These are phyloP conservation scores for Strix aluco DNA, from an alignment of 2,113 vertebrate species.

Conservation along the genomic window DNA sequence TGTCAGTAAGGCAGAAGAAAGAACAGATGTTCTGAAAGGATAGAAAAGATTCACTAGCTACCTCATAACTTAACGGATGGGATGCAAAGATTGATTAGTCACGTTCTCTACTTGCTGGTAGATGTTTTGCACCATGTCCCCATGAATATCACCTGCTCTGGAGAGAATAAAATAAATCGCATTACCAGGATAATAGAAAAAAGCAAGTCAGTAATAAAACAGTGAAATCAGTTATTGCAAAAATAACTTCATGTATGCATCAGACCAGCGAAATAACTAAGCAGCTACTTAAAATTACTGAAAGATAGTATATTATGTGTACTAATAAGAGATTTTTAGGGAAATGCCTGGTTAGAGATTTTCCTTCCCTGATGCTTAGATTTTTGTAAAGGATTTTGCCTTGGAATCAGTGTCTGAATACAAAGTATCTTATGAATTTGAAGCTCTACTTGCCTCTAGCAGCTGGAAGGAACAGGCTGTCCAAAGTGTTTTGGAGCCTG, in stretches of 20 bases:
- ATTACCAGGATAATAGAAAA: neutral
- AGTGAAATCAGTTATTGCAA: neutral
- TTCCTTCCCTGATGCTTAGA: neutral
- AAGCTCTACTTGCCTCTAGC: slow-evolving; percentile 2
- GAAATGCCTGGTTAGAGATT: neutral
- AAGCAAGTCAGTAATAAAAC: neutral
- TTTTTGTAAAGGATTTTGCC: neutral
- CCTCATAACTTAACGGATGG: neutral
- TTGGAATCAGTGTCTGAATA: neutral
- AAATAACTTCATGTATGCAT: neutral
- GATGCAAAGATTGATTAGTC: neutral
- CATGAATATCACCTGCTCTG: neutral
- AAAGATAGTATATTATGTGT: neutral
- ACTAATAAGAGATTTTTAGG: neutral
- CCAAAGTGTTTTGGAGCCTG: slow-evolving; percentile 29
- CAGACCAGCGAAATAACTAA: neutral
- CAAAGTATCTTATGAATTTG: neutral
- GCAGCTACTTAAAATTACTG: neutral
- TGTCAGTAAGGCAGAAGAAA: neutral
- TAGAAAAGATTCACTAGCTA: neutral
- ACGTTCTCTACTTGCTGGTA: neutral
- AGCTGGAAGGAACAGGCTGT: slow-evolving; percentile 35
- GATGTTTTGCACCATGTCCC: neutral
- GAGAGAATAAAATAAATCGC: neutral
- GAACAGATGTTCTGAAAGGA: neutral